phyloP scores from a whole-genome alignment of 2,888 invertebrate genomes.

The Hipparchia sbordonii region DNA sequence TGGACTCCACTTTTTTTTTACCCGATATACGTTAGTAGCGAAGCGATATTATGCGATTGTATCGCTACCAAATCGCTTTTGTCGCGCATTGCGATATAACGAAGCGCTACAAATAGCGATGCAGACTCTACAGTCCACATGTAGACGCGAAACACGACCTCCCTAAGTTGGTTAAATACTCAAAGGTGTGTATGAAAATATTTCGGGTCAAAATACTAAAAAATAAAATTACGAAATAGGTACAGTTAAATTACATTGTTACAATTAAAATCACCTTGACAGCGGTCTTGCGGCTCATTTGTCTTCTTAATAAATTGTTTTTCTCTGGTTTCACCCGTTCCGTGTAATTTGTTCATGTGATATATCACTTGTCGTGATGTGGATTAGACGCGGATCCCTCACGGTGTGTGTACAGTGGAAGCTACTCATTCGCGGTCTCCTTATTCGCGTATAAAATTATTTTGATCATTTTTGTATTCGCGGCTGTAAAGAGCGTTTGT shows the following conservation, averaged over 20 bases:
- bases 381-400: slow-evolving; percentile 66
- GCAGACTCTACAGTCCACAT: too few relatives aligned
- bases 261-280: slow-evolving; percentile 62
- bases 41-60: too few relatives aligned
- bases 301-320: slow-evolving; percentile 76
- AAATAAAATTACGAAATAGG: background rate
- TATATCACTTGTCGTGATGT: slow-evolving; percentile 67
- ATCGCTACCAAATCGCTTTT: too few relatives aligned
- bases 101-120: too few relatives aligned
- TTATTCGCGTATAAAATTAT: too few relatives aligned
- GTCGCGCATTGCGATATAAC: too few relatives aligned
- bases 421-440: background rate
- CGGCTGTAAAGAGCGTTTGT: too few relatives aligned
- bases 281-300: slow-evolving; percentile 52
- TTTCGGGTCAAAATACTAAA: slow-evolving; percentile 1
- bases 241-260: slow-evolving; percentile 47
- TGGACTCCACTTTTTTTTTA: too few relatives aligned
- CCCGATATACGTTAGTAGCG: too few relatives aligned
- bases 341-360: slow-evolving; percentile 71
- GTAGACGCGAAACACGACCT: too few relatives aligned
- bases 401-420: slow-evolving; percentile 49
- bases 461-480: too few relatives aligned
- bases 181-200: background rate
- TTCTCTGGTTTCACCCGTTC: slow-evolving; percentile 55
- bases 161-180: too few relatives aligned